Conservation (phyloP, 2,113 vertebrate species). For the Microcebus murinus region DNA sequence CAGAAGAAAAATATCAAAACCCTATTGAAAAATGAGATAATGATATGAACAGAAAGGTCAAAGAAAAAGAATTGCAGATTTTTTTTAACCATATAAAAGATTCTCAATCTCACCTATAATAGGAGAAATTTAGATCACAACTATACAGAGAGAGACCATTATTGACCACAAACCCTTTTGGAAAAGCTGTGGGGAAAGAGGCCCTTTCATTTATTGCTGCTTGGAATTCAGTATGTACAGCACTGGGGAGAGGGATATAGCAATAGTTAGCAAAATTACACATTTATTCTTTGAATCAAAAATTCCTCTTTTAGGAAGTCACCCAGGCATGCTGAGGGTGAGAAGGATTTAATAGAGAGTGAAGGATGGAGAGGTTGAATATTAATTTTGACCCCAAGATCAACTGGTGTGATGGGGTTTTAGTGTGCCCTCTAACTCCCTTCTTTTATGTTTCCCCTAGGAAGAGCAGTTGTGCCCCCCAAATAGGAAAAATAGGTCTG, state of each 20-base stretch:
- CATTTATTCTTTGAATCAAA: not conserved
- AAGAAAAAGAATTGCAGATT: not conserved
- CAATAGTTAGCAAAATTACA: not conserved
- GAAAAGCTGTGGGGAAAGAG: not conserved
- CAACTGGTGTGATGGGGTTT: not conserved
- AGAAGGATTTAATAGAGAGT: not conserved
- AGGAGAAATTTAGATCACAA: not conserved
- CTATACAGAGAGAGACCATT: not conserved
- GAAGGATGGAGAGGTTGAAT: not conserved
- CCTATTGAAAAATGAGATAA: not conserved
- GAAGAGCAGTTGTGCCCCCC: not conserved
- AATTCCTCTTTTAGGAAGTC: not conserved
- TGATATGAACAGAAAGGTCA: not conserved
- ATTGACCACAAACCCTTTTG: not conserved
- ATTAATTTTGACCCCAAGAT: not conserved
- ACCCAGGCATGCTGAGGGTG: not conserved
- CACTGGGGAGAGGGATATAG: not conserved
- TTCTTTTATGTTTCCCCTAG: not conserved
- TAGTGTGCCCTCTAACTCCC: not conserved
- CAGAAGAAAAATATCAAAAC: not conserved
- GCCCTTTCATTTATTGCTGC: not conserved
- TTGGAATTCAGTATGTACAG: not conserved
- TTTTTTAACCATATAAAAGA: not conserved
- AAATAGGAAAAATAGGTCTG: not conserved
- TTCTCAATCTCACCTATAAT: not conserved